Percentiles rank a stretch among this genome's conserved stretches.
phyloP scores from a whole-genome alignment of 1,140 invertebrate genomes.

The Solen grandis region DNA sequence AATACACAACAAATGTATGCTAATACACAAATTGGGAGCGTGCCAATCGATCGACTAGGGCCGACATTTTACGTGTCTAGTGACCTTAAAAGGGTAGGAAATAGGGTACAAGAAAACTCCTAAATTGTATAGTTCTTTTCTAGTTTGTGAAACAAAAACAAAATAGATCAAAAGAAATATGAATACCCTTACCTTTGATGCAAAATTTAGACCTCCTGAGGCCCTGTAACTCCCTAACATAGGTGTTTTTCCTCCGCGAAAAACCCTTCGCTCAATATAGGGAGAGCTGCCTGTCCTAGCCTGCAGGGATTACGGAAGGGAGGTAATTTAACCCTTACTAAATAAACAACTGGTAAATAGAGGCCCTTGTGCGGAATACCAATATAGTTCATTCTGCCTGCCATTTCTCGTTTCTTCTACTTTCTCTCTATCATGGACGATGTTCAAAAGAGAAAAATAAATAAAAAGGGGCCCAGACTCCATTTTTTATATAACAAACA shows the following conservation, averaged over 20 bases:
- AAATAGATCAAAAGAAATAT: conserved; percentile 9
- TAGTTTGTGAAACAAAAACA: neutral
- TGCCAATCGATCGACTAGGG: conserved; percentile 57
- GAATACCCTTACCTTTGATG: conserved; percentile 42
- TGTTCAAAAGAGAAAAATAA: too few species aligned
- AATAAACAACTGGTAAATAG: conserved; percentile 29
- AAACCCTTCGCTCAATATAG: conserved; percentile 31
- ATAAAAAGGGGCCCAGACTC: too few species aligned
- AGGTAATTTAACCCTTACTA: conserved; percentile 58
- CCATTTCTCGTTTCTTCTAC: too few species aligned
- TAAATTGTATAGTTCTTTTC: neutral
- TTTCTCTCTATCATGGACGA: too few species aligned
- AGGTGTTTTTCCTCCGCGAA: conserved; percentile 46
- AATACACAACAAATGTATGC: too few species aligned
- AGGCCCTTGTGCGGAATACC: too few species aligned
- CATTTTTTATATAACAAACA: too few species aligned
- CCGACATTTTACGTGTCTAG: conserved; percentile 52
- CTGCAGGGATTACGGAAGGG: conserved; percentile 55
- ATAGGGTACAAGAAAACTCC: conserved; percentile 52
- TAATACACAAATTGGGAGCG: conserved; percentile 10
- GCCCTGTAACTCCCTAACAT: conserved; percentile 32
- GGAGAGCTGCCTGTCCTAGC: conserved; percentile 46
- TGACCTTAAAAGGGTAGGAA: conserved; percentile 55
- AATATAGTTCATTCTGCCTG: too few species aligned
- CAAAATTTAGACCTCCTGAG: conserved; percentile 11